Evolutionary conservation across 2,113 vertebrate genomes (phyloP), one percentile per base, ranked within the genome.

Genomic region (Siniperca knerii): DNA sequence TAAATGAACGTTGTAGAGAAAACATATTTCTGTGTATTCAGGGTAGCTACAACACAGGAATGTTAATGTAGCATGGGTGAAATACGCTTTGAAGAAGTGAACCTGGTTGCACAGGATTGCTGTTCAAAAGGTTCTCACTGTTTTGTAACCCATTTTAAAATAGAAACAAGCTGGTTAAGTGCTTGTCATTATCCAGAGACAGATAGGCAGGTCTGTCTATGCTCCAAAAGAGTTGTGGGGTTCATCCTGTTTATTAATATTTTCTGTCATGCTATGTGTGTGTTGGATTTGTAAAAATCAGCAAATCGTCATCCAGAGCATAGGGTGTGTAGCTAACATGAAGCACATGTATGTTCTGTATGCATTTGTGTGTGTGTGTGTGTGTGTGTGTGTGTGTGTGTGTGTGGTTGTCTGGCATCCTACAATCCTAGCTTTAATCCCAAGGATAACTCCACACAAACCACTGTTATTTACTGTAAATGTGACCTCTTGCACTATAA

Each of bases 101-200:
- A 46, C 42, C 40, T 79, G 60, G 67, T 60, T 76, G 62, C 70
- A 50, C 62, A 66, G n/a, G 55, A 73, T 72, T 79, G 21, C 42
- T 79, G 54, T 81, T 78, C 12, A 78, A 79, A 75, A 72, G 52
- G 20, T 50, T 37, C 8, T 75, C 29, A n/a, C n/a, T 62, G 55
- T 67, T 68, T 62, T 62, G 62, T 35, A 65, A 65, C 75, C 10
- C 4, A 20, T 69, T 87, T 77, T 73, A 65, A 90, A 89, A 86
- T 69, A 85, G 76, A 79, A 68, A 42, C 48, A 65, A 75, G 79
- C 58, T 12, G 29, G 61, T 77, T 70, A 70, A 75, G 76, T 40
- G 52, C 35, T 40, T 67, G 37, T 85, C 58, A 69, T 75, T 46
- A 87, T 81, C 76, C 68, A 58, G 65, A 71, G 6, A 73, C 11